A percentile compares a stretch with the other conserved stretches of the same genome.
Evolutionary conservation across 2,113 vertebrate genomes (phyloP).

Genomic region (Nothocercus julius): DNA sequence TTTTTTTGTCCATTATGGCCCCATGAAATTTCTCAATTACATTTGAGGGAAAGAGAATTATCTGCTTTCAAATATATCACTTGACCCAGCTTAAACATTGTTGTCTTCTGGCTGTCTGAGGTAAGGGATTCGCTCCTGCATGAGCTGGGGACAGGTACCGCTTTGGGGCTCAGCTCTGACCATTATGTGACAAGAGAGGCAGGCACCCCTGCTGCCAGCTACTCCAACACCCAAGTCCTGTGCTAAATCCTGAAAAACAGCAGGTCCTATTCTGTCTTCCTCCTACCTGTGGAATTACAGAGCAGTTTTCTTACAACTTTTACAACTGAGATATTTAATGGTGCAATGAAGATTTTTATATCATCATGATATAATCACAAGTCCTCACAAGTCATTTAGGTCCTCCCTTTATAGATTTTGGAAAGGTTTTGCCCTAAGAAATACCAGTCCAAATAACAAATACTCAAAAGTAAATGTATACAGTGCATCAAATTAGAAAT

Average conservation of each 20-base stretch:
- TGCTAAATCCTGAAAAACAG: neutral
- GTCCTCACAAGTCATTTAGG: neutral
- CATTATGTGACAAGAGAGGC: neutral
- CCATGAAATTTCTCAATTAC: neutral
- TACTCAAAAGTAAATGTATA: neutral
- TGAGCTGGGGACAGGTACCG: rapidly evolving
- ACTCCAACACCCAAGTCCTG: neutral
- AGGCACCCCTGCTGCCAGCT: neutral
- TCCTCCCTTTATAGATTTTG: neutral
- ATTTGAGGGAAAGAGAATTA: neutral
- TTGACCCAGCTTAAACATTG: neutral
- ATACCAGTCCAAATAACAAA: neutral
- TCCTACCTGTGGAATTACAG: neutral
- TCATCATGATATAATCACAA: neutral
- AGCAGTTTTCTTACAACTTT: neutral
- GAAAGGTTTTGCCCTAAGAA: neutral
- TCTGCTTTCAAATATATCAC: neutral
- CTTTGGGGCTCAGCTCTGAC: neutral
- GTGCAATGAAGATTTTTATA: neutral
- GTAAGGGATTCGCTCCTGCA: neutral
- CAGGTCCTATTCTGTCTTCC: neutral
- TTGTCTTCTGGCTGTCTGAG: neutral
- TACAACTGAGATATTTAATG: neutral
- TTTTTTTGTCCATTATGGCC: neutral
- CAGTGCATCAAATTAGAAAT: neutral